Evolutionary conservation across 2,888 invertebrate species (phyloP).

Genomic region (Chorisops tibialis): DNA sequence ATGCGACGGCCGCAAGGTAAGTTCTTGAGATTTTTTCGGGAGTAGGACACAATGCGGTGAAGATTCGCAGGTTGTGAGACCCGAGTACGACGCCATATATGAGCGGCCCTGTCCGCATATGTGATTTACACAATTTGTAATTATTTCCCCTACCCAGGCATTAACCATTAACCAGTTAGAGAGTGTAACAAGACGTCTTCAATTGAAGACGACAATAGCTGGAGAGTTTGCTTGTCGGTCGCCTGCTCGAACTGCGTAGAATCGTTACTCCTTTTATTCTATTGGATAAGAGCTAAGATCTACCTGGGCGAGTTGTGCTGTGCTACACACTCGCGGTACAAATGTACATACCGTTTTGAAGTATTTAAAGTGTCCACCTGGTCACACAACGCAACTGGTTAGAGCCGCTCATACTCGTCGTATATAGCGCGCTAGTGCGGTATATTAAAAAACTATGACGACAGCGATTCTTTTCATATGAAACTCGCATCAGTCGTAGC

Average conservation of each 20-base stretch:
- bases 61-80: no score
- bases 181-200: neutral
- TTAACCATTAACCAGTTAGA: no score
- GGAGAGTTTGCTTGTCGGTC: neutral
- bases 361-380: constrained; percentile 19
- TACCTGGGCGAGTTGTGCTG: constrained; percentile 3
- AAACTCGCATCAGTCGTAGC: constrained; percentile 13
- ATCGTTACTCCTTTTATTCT: constrained; percentile 21
- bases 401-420: neutral
- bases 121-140: no score
- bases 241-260: constrained; percentile 10
- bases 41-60: neutral
- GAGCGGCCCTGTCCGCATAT: no score
- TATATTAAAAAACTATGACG: neutral
- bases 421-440: neutral
- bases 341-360: constrained; percentile 18
- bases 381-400: constrained; percentile 11
- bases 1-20: constrained; percentile 50
- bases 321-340: neutral
- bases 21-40: constrained; percentile 28
- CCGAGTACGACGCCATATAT: no score
- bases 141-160: no score
- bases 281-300: constrained; percentile 17
- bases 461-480: constrained; percentile 18
- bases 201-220: constrained; percentile 23